Base-by-base conservation (phyloP, 1,140 invertebrate species). In the Drosophila kepulauana region DNA sequence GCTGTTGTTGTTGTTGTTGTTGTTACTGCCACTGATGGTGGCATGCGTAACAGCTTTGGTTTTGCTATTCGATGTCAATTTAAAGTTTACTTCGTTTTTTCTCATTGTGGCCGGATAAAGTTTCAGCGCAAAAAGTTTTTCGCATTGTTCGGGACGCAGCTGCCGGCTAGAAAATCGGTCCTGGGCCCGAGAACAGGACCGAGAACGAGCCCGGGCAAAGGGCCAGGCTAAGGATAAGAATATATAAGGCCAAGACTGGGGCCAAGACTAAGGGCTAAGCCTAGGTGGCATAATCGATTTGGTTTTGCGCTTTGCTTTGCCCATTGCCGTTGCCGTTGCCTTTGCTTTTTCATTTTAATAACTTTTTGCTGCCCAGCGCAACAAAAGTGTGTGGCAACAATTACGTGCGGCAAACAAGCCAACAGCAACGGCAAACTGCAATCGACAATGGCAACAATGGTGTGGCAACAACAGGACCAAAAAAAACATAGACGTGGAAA, bases 341-440 rank as follows among this genome's bases (percentile, higher is more conserved):
- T 62, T 87, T 87, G 79, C 64, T 71, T 81, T 84, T 88, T 74
- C 85, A 89, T 88, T 89, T 89, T 89, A 89, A 88, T 88, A 88
- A 88, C 74, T 88, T 88, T 88, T 69, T 69, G 20, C 20, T 28
- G 28, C 61, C 33, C 51, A 59, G 43, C 43, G 46, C 61, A 65
- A 54, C 58, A 81, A 75, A 65, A 73, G 79, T 69, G 57, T 63
- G 66, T 74, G 79, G 85, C 85, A 88, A 89, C 85, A 88, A 88
- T 88, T 88, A 89, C 84, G 84, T 88, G 84, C 85, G 15, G 77
- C 85, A 78, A 87, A 75, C 72, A 43, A 67, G 52, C 41, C 10
- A 20, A 41, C 62, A 78, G 62, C 79, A 33, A 72, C 46, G 13
- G 58, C 81, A 81, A 85, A 69, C 69, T 72, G 81, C 81, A 86